Evolutionary conservation across 2,797 vertebrate genomes (phyloP), one percentile per base, ranked within the genome.

Genomic region (Cirrhinus mrigala): DNA sequence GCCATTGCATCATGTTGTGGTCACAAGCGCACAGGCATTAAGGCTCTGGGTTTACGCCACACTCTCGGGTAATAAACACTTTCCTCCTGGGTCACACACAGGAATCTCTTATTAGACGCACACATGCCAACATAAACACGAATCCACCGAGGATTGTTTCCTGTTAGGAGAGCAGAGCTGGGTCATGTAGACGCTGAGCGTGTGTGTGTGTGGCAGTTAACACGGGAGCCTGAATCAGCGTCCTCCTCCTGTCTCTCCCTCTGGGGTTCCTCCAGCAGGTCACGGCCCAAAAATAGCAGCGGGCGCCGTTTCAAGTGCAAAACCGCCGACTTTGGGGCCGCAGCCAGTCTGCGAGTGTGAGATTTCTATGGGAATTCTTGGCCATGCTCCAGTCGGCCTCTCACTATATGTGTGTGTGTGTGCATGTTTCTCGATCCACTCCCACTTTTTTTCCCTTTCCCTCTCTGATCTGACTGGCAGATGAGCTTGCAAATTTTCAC

Each of bases 261-360:
- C 90, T 96, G 96, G 97, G 97, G 94, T 97, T 97, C 95, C 95
- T 95, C 95, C 96, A 94, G 96, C 97, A 96, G 97, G 97, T 98
- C 97, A 98, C 91, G 92, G 96, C 96, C 97, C 96, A 97, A 97
- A 96, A 98, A 98, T 98, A 98, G 96, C 96, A 96, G 90, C 94
- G 96, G 97, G 97, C 96, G 94, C 90, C 88, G 94, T 97, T 98
- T 98, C 97, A 98, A 98, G 96, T 94, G 95, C 95, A 97, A 96
- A 97, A 97, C 95, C 93, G 92, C 96, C 96, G 91, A 95, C 96
- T 97, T 97, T 94, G 91, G 97, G 96, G 96, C 95, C 93, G 95
- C 94, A 96, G 97, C 97, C 97, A 97, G 97, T 95, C 95, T 92
- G 95, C 22, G 94, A 96, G 96, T 96, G 96, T 96, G 96, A 97